A percentile compares a stretch with the other conserved stretches of the same genome.
These are phyloP conservation scores for Taeniopygia guttata DNA, from an alignment of 2,797 vertebrate species.

Conservation along the genomic window DNA sequence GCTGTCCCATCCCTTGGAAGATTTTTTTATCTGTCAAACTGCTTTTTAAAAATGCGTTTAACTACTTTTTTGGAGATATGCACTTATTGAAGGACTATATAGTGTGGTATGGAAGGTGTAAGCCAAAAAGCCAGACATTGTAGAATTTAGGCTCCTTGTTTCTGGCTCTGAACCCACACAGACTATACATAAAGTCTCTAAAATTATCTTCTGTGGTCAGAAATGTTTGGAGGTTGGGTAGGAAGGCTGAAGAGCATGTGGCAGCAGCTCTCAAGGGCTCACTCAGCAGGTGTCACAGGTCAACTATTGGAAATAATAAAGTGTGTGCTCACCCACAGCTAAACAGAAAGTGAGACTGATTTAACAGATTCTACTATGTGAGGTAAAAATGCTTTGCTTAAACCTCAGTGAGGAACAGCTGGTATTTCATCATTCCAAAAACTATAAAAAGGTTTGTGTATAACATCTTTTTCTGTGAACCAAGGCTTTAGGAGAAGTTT, in stretches of 20 bases:
- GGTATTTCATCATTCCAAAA: neutral
- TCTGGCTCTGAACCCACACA: neutral
- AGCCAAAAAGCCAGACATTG: neutral
- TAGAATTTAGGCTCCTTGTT: neutral
- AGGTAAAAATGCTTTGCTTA: neutral
- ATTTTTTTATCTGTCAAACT: neutral
- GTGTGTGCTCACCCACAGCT: neutral
- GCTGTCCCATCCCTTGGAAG: neutral
- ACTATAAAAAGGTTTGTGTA: neutral
- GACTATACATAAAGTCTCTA: neutral
- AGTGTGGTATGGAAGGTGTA: neutral
- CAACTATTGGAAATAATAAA: neutral
- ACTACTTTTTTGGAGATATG: neutral
- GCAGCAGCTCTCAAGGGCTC: neutral
- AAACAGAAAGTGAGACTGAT: neutral
- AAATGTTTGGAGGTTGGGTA: neutral
- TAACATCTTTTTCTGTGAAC: neutral
- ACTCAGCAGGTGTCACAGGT: neutral
- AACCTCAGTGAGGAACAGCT: neutral
- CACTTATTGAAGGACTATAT: neutral
- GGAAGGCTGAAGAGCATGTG: neutral
- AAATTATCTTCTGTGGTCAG: neutral
- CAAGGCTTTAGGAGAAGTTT: neutral
- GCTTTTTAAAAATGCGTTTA: neutral
- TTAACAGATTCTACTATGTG: neutral